Evolutionary conservation across 2,888 invertebrate species (phyloP), one percentile per base, ranked within the genome.

Genomic region (Sphecodes monilicornis): DNA sequence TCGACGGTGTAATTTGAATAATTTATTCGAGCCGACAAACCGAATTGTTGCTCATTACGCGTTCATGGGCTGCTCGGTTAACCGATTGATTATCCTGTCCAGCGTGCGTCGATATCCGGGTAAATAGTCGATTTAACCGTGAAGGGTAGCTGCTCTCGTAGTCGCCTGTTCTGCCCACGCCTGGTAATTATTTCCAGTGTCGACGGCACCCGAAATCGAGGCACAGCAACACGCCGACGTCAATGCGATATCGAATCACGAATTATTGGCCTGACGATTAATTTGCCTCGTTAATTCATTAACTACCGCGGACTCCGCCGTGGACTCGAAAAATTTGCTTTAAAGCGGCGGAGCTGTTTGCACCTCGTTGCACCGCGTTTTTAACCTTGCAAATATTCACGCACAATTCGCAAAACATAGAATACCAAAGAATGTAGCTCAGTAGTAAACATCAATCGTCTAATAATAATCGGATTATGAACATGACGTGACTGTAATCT

Each of bases 31-130:
- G 70, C 43, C 69, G 86, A 57, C 74, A 85, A 84, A 84, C 71
- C 80, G 78, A 87, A 87, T 87, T 86, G 86, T 82, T 86, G 86
- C 86, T 87, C 87, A 75, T 87, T 87, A 86, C 86, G 81, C 85
- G 84, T 82, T 85, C 86, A 82, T 87, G 86, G 86, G 76, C 81
- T 76, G 70, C 78, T 84, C 85, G 87, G 87, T 87, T 87, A 87
- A 87, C 87, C 87, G 86, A 87, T 86, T 87, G 84, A 87, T 87
- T 87, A 86, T 86, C 79, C 85, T 69, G 78, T 43, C 70, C 60
- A 57, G 68, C n/a, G 54, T 78, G 75, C 80, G 78, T 76, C 60
- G 78, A 75, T 77, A 77, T 84, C 82, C 64, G 78, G 22, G 64
- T 74, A 87, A 87, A 87, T 73, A 85, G 66, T 76, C 70, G 85